These are phyloP conservation scores for Acanthiza pusilla DNA, from an alignment of 2,797 vertebrate genomes.

Conservation along the genomic window DNA sequence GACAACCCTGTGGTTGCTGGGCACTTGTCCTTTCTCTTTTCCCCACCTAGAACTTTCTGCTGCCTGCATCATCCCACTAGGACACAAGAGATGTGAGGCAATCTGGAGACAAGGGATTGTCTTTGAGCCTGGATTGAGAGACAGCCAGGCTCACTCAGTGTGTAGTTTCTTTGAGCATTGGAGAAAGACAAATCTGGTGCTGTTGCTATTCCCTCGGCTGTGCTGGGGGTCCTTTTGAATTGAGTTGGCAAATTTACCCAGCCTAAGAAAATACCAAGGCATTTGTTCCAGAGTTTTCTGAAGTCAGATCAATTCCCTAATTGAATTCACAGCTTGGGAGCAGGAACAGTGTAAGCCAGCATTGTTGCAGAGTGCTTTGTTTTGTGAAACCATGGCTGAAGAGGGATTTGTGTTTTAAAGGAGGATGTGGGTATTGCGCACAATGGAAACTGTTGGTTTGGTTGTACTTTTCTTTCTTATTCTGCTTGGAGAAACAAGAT, in stretches of 20 bases:
- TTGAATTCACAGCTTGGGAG: slow-evolving; percentile 16
- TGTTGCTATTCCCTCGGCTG: not conserved
- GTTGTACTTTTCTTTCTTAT: slow-evolving; percentile 17
- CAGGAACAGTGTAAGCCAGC: slow-evolving; percentile 11
- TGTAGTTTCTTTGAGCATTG: not conserved
- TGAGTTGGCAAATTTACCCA: not conserved
- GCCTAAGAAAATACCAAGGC: slow-evolving; percentile 8
- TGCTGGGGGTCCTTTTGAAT: not conserved
- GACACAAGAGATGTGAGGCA: not conserved
- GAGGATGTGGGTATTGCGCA: slow-evolving; percentile 5
- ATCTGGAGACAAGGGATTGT: not conserved
- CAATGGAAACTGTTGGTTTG: not conserved
- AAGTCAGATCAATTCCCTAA: not conserved
- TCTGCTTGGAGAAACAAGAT: not conserved
- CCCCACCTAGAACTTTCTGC: not conserved
- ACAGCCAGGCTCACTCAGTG: not conserved
- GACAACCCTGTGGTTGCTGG: not conserved
- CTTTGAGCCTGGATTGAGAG: not conserved
- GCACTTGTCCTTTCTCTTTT: not conserved
- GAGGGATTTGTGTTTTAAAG: slow-evolving; percentile 41
- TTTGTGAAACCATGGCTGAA: not conserved
- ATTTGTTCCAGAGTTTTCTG: not conserved
- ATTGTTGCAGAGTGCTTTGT: slow-evolving; percentile 41
- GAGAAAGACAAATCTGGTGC: not conserved
- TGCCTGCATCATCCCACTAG: not conserved